Percentiles rank a stretch among this genome's conserved stretches.
Conservation (phyloP, 2,113 vertebrate species). For the Condylura cristata region DNA sequence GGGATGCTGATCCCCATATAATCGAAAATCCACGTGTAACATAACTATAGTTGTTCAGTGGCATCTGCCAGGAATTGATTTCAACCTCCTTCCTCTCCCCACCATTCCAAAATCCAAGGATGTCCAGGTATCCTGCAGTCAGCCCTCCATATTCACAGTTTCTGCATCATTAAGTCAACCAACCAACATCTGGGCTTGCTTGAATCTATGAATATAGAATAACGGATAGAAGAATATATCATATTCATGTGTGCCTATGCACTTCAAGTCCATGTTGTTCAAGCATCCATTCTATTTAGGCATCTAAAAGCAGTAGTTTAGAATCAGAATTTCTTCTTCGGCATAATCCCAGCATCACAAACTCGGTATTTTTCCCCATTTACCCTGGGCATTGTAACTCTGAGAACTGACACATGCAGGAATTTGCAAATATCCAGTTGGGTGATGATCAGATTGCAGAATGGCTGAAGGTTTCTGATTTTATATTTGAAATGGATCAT, state of each 20-base stretch:
- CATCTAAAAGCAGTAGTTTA: neutral
- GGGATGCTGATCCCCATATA: neutral
- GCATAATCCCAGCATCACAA: neutral
- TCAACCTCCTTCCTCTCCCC: neutral
- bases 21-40: neutral
- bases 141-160: neutral
- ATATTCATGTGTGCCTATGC: neutral
- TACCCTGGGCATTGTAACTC: neutral
- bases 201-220: neutral
- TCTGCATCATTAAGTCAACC: neutral
- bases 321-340: neutral
- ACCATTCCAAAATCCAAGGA: neutral
- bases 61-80: neutral
- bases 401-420: neutral
- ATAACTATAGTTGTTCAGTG: neutral
- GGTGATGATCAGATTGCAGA: neutral
- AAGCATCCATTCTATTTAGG: neutral
- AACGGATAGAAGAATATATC: too few species aligned
- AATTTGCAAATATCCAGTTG: neutral
- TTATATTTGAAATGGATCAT: constrained; percentile 25
- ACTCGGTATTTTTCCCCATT: neutral
- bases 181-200: neutral
- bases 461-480: neutral
- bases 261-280: neutral
- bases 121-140: neutral